Percentiles rank a stretch among this genome's conserved stretches.
These are phyloP conservation scores for Silurus asotus DNA, from an alignment of 2,113 vertebrate genomes.

Conservation along the genomic window DNA sequence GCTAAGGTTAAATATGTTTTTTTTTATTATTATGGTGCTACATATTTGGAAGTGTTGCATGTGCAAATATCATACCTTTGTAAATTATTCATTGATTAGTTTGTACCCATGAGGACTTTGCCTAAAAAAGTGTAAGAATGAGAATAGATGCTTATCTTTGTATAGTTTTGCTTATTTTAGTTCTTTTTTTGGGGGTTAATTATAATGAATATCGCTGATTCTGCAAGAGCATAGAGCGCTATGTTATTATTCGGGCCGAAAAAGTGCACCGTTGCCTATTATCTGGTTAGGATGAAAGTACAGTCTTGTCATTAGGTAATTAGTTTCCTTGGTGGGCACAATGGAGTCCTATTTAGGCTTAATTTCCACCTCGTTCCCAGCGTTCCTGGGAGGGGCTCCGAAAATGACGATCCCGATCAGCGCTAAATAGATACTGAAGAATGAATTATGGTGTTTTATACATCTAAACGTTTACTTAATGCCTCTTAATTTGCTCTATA, in stretches of 20 bases:
- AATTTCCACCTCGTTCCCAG: not conserved
- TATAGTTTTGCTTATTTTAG: conserved; percentile 23
- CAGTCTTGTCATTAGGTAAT: not conserved
- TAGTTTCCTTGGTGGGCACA: not conserved
- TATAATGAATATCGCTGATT: conserved; percentile 14
- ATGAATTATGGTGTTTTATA: too few species aligned
- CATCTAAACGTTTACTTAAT: not conserved
- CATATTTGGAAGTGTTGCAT: not conserved
- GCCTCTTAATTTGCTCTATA: not conserved
- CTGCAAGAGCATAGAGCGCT: not conserved
- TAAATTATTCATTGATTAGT: conserved; percentile 10
- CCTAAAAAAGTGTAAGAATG: not conserved
- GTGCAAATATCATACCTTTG: not conserved
- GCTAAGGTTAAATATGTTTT: not conserved
- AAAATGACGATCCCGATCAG: not conserved
- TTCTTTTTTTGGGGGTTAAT: not conserved
- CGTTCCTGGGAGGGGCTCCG: not conserved
- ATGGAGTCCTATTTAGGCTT: not conserved
- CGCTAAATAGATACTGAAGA: not conserved
- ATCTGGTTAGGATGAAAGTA: not conserved
- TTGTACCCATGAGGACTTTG: not conserved
- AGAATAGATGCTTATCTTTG: not conserved
- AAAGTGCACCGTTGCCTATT: not conserved
- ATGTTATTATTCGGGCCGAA: not conserved
- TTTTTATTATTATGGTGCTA: not conserved